These are phyloP conservation scores for Aphelinus certus DNA, from an alignment of 1,140 invertebrate genomes.

Conservation along the genomic window DNA sequence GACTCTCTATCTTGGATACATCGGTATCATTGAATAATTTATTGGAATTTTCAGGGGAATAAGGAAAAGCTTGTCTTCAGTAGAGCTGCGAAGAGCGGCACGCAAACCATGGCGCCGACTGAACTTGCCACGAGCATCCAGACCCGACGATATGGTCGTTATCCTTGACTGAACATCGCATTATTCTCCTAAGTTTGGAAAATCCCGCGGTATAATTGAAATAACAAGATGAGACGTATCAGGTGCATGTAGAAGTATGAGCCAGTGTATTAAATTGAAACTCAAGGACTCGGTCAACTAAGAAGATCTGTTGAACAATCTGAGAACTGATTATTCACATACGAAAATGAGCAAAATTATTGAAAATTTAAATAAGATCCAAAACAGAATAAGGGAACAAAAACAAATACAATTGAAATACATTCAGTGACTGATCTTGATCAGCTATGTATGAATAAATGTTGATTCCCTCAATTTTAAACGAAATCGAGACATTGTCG, in stretches of 20 bases:
- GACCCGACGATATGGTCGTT: slow-evolving; percentile 72
- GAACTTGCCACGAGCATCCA: slow-evolving; percentile 60
- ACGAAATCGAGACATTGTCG: slow-evolving; percentile 57
- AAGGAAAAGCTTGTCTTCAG: slow-evolving; percentile 80
- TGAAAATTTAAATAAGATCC: neutral
- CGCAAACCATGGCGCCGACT: slow-evolving; percentile 89
- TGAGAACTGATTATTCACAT: neutral
- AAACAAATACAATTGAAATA: slow-evolving; percentile 4
- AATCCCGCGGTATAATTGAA: slow-evolving; percentile 8
- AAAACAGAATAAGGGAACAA: neutral
- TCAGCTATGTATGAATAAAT: slow-evolving; percentile 26
- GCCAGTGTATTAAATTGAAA: slow-evolving; percentile 13
- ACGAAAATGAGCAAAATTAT: slow-evolving; percentile 12
- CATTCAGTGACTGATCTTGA: slow-evolving; percentile 30
- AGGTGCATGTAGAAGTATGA: slow-evolving; percentile 6
- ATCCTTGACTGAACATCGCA: slow-evolving; percentile 73
- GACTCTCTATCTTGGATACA: slow-evolving; percentile 1
- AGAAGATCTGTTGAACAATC: slow-evolving; percentile 1
- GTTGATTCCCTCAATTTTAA: slow-evolving; percentile 19
- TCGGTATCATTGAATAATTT: too few species aligned
- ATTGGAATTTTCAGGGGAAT: slow-evolving; percentile 74
- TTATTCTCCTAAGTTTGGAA: neutral
- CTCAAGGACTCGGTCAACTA: too few species aligned
- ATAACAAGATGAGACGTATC: neutral
- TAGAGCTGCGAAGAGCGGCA: slow-evolving; percentile 87